These are phyloP conservation scores for Archivesica marissinica DNA, from an alignment of 1,140 invertebrate species.

Conservation along the genomic window DNA sequence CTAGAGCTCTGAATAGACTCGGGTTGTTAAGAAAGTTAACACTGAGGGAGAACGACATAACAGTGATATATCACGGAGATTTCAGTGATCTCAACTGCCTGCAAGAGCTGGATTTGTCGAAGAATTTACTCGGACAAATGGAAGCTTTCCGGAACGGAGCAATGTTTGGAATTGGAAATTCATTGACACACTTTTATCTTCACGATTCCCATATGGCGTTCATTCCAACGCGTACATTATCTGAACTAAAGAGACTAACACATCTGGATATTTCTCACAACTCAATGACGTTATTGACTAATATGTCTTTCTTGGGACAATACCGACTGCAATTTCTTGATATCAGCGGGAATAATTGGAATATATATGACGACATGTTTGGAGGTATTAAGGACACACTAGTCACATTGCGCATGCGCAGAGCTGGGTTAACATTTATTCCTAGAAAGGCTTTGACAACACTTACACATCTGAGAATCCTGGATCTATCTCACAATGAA, in stretches of 20 bases:
- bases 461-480: not conserved
- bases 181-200: constrained; percentile 17
- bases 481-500: constrained; percentile 45
- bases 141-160: constrained; percentile 54
- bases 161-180: constrained; percentile 43
- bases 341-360: constrained; percentile 52
- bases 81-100: constrained; percentile 44
- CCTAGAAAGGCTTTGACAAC: constrained; percentile 11
- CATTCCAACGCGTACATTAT: constrained; percentile 22
- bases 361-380: constrained; percentile 40
- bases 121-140: constrained; percentile 47
- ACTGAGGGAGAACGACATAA: constrained; percentile 46
- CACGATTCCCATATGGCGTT: constrained; percentile 20
- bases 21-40: constrained; percentile 33
- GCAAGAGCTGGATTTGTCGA: constrained; percentile 47
- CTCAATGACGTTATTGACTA: constrained; percentile 7
- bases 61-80: constrained; percentile 43
- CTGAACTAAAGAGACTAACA: constrained; percentile 23
- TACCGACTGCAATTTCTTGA: constrained; percentile 37
- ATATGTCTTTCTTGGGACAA: constrained; percentile 31
- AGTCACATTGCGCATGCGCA: constrained; percentile 36
- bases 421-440: constrained; percentile 12
- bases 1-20: constrained; percentile 44
- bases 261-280: constrained; percentile 53
- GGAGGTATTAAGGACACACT: constrained; percentile 13